Evolutionary conservation across 2,113 vertebrate species (phyloP), one percentile per base, ranked within the genome.

Genomic region (Oryzias celebensis): DNA sequence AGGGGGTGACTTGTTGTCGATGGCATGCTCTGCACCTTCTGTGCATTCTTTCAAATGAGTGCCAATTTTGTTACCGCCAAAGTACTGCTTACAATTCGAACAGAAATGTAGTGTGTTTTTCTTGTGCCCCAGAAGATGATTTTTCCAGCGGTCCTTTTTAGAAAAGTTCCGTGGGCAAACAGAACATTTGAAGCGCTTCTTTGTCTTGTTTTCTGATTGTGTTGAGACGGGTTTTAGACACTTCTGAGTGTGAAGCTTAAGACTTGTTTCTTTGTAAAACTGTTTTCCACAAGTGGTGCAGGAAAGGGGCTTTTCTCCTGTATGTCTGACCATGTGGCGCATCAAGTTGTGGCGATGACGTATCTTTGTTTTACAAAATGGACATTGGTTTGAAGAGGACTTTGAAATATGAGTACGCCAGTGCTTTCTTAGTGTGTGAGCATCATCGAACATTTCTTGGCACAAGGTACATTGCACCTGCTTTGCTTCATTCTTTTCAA

Each of bases 251-350:
- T 93, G 92, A 60, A 68, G 20, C 73, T 65, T 65, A 13, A 88
- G 75, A 20, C 58, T 67, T 24, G 81, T 51, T 14, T 81, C 50
- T 28, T 79, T 68, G 47, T 78, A 68, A 75, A 92, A 93, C 63
- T 65, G 65, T 65, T 52, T 84, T 63, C 84, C 88, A 84, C 92
- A 93, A 10, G n/a, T 57, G 6, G 26, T 20, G 49, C 92, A 93
- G 8, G 80, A 65, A 57, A 81, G 87, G 15, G 86, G 67, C 70
- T 87, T 91, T 56, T 86, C 85, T 28, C 88, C 90, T 20, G 87
- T 87, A 62, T 93, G 92, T 54, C 52, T 76, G 23, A 67, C 49
- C 61, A 91, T 85, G 69, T 93, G 92, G 8, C 85, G 87, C 17
- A 91, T 22, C 52, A 93, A 71, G 67, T 65, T 61, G 15, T 76